Conservation (phyloP, 2,797 vertebrate species). For the Myotis findleyi region DNA sequence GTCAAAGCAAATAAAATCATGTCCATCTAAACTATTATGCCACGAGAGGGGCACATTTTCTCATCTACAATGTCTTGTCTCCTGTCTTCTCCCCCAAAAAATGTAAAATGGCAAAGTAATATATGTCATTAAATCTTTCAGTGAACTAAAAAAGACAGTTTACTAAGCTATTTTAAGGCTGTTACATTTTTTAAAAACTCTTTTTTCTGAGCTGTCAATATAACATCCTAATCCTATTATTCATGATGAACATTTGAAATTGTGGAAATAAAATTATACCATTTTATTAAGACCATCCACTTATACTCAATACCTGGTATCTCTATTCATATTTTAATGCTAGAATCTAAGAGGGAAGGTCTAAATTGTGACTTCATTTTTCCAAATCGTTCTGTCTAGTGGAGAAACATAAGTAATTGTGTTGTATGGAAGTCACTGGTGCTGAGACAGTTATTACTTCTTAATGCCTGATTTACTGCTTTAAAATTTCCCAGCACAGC, state of each 20-base stretch:
- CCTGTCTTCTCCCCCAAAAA: neutral
- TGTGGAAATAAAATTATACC: neutral
- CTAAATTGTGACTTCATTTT: slow-evolving; percentile 6
- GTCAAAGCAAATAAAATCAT: slow-evolving; percentile 86
- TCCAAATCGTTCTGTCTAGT: neutral
- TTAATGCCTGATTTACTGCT: slow-evolving; percentile 46
- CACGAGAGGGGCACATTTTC: slow-evolving; percentile 83
- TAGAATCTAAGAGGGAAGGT: neutral
- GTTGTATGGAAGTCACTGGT: neutral
- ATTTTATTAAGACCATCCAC: neutral
- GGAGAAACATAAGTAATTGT: slow-evolving; percentile 41
- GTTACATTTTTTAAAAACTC: neutral
- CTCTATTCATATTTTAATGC: neutral
- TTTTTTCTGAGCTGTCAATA: neutral
- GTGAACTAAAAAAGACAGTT: neutral
- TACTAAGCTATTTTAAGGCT: neutral
- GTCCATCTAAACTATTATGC: slow-evolving; percentile 82
- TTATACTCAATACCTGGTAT: neutral
- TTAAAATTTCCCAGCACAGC: slow-evolving; percentile 30
- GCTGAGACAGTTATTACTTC: slow-evolving; percentile 7
- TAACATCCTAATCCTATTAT: neutral
- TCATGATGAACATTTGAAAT: neutral
- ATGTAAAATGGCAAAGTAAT: neutral
- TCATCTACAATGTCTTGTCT: slow-evolving; percentile 77
- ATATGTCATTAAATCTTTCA: neutral